Percentiles rank a stretch among this genome's conserved stretches.
These are phyloP conservation scores for Mormoops blainvillei DNA, from an alignment of 2,113 vertebrate species.

Conservation along the genomic window DNA sequence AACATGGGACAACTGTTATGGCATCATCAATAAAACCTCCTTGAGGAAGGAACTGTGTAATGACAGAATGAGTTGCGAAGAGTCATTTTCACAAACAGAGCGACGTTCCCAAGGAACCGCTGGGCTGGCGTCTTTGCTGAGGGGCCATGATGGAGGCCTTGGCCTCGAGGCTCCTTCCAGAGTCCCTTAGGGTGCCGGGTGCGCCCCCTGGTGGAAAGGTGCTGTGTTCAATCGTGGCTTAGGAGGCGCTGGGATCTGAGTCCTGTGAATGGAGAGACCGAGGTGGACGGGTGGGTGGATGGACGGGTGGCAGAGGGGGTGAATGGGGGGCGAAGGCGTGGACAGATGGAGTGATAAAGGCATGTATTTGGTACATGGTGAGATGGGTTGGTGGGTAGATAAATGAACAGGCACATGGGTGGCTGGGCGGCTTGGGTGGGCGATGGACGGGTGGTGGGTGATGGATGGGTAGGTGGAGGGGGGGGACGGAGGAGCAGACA, in stretches of 20 bases:
- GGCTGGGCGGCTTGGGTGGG: rapidly evolving
- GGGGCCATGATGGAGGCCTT: not conserved
- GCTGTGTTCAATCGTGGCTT: not conserved
- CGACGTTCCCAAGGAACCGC: rapidly evolving
- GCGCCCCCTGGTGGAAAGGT: not conserved
- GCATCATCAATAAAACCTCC: no score
- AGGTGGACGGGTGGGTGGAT: no score
- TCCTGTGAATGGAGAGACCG: not conserved
- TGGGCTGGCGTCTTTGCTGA: no score
- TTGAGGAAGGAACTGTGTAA: not conserved
- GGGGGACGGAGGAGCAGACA: not conserved
- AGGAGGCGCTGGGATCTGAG: rapidly evolving
- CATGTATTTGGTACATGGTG: no score
- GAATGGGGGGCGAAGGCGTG: rapidly evolving
- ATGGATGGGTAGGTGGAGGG: not conserved
- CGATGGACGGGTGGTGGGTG: not conserved
- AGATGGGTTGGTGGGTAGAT: no score
- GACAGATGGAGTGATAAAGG: not conserved
- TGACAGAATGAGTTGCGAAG: not conserved
- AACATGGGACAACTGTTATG: no score
- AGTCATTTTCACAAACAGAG: not conserved
- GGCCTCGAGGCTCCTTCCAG: not conserved
- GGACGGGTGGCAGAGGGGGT: no score
- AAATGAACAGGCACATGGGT: no score
- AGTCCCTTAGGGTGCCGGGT: rapidly evolving